Evolutionary conservation across 2,797 vertebrate species (phyloP).

Genomic region (Cyprinodon diabolis): DNA sequence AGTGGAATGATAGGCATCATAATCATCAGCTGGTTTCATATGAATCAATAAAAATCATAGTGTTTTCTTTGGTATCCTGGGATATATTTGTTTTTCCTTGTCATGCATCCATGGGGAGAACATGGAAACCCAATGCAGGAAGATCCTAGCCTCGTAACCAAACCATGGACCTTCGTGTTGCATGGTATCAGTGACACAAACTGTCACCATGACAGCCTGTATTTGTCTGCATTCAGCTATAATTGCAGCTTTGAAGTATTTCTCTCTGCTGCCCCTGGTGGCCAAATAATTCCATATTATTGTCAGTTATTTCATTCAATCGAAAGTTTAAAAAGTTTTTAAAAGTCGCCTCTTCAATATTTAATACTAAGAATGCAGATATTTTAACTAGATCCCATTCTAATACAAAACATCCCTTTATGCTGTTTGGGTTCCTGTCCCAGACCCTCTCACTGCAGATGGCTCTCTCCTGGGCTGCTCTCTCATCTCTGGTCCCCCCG

Average conservation of each 20-base stretch:
- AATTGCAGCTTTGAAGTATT: not conserved
- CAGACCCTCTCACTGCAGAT: constrained; percentile 90
- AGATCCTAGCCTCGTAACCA: too few relatives aligned
- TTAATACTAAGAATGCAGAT: not conserved
- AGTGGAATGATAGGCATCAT: constrained; percentile 2
- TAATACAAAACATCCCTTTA: not conserved
- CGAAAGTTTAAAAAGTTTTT: not conserved
- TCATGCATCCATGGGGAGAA: too few relatives aligned
- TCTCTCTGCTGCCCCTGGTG: constrained; percentile 1
- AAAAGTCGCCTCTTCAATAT: not conserved
- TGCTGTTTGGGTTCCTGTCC: constrained; percentile 16
- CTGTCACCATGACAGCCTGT: too few relatives aligned
- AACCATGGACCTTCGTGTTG: too few relatives aligned
- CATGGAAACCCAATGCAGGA: too few relatives aligned
- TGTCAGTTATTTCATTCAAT: not conserved
- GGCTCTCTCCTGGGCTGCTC: constrained; percentile 92
- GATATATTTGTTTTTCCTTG: not conserved
- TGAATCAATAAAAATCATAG: not conserved
- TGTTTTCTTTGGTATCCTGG: not conserved
- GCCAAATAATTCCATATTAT: not conserved
- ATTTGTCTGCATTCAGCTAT: not conserved
- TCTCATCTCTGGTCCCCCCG: constrained; percentile 87
- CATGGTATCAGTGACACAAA: too few relatives aligned
- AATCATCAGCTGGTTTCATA: not conserved
- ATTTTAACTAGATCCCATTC: constrained; percentile 1